Percentiles rank a stretch among this genome's conserved stretches.
These are phyloP conservation scores for Loris lydekkerianus DNA, from an alignment of 2,797 vertebrate species.

Conservation along the genomic window DNA sequence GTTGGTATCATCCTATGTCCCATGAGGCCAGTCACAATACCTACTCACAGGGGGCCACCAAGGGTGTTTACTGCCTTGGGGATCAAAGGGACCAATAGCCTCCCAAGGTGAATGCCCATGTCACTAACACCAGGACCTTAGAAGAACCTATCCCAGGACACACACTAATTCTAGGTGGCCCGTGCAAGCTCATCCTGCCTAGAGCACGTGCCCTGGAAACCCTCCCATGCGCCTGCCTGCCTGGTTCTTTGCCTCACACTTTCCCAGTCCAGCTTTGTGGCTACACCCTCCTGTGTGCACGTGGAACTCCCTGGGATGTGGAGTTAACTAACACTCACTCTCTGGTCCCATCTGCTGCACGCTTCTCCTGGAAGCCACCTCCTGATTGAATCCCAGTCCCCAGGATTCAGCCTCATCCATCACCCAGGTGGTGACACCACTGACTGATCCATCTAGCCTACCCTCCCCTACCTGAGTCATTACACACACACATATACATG, in stretches of 20 bases:
- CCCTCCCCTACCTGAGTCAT: background rate
- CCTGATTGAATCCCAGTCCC: background rate
- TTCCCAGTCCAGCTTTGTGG: background rate
- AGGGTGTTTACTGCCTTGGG: background rate
- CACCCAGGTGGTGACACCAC: background rate
- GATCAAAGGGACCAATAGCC: background rate
- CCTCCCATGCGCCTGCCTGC: rapidly evolving
- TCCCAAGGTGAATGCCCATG: background rate
- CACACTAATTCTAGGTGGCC: background rate
- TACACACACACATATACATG: no score
- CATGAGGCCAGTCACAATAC: background rate
- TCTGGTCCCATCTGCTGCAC: background rate
- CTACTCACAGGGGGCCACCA: background rate
- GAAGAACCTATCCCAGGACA: background rate
- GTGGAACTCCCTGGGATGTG: background rate
- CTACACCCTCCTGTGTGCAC: rapidly evolving
- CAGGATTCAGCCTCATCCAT: background rate
- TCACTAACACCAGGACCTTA: background rate
- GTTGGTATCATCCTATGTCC: background rate
- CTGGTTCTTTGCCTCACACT: background rate
- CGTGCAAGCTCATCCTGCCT: rapidly evolving
- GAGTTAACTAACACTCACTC: background rate
- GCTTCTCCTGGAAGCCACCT: background rate
- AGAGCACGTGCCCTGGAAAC: background rate
- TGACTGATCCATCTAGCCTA: background rate